Conservation (phyloP, 2,888 invertebrate species). For the Labia minor region DNA sequence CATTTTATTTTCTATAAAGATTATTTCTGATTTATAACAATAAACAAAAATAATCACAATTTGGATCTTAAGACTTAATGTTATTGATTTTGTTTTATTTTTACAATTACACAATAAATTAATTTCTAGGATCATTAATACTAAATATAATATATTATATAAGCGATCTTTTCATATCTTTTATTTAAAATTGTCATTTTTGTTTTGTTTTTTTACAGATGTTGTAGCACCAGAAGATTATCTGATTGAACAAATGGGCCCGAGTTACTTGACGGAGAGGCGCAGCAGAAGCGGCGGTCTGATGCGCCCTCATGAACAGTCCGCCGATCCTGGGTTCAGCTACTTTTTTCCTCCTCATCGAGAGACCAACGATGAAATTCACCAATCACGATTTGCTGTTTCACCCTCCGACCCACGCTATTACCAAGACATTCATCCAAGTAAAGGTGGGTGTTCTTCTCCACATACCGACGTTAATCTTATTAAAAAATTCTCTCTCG, state of each 20-base stretch:
- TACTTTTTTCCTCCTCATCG: slow-evolving; percentile 19
- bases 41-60: too few species aligned
- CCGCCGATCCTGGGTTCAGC: slow-evolving; percentile 18
- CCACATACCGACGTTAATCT: too few species aligned
- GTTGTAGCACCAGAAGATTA: slow-evolving; percentile 19
- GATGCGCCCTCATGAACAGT: not conserved
- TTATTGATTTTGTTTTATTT: too few species aligned
- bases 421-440: slow-evolving; percentile 29
- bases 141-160: too few species aligned
- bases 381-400: slow-evolving; percentile 33
- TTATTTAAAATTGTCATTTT: too few species aligned
- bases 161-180: too few species aligned
- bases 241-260: slow-evolving; percentile 17
- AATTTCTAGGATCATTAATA: too few species aligned
- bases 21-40: too few species aligned
- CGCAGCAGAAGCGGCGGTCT: not conserved
- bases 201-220: not conserved
- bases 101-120: too few species aligned
- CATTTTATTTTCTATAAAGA: too few species aligned
- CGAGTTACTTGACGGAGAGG: not conserved
- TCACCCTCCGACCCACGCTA: slow-evolving; percentile 37
- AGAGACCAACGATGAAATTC: slow-evolving; percentile 23
- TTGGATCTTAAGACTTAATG: too few species aligned
- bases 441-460: not conserved
- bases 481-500: too few species aligned